Evolutionary conservation across 2,888 invertebrate genomes (phyloP), one percentile per base, ranked within the genome.

Genomic region (Strigamia crassipes): DNA sequence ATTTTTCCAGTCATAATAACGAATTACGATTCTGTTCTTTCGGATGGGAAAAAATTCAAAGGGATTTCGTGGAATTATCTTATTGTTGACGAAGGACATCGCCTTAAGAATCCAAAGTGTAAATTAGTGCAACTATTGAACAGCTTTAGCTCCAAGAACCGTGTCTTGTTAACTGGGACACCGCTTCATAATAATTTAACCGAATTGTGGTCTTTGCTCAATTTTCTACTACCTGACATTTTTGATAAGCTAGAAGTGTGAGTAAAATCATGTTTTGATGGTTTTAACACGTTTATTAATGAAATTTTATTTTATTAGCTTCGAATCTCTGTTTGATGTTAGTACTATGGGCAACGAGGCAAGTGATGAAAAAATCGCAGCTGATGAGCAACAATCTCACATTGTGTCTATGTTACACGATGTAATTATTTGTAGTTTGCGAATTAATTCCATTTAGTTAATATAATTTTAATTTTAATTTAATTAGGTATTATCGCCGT

Each of bases 121-220:
- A 86, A 88, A 83, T 88, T 93, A 18, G 85, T 90, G 42, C 87
- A 87, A 80, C 87, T 86, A 66, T 84, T 92, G 82, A 88, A 89
- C 81, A 82, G 84, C 66, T 89, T 90, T 81, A 86, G 87, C 18
- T 90, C 87, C 13, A 86, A 86, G 21, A 91, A 91, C 85, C 89
- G 92, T 12, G 86, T 93, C 2, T 86, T 93, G 56, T 87, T 93
- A 82, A 93, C 93, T n/a, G 93, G 93, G 0, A 93, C 93, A 0
- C 93, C 94, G 0, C 87, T 93, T n/a, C 93, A 93, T 86, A 94
- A 93, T 86, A 91, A 92, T 87, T 87, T 93, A 78, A 85, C 89
- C 0, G 93, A 94, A 87, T 86, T 94, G 18, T 94, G 93, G 93
- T 90, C 93, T 0, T 87, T 94, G 27, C 88, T 93, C 9, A 91